Evolutionary conservation across 2,113 vertebrate genomes (phyloP).

Genomic region (Pterophyllum scalare): DNA sequence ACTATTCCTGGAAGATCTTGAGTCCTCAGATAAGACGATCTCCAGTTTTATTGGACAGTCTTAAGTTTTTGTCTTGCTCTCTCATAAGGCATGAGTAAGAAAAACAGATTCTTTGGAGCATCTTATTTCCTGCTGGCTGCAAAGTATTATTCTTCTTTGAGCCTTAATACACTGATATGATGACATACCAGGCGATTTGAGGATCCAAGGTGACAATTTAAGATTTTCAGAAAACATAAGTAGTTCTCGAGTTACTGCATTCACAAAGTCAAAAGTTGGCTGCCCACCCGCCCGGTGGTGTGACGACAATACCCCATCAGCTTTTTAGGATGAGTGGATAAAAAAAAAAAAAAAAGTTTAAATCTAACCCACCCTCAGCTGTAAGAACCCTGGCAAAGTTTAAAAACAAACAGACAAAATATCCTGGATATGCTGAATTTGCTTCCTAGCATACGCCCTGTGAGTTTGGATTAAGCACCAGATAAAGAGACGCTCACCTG

Average conservation of each 20-base stretch:
- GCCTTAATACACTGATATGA: background rate
- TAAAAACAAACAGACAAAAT: no score
- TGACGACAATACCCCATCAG: no score
- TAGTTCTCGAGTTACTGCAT: no score
- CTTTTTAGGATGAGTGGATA: no score
- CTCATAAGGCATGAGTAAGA: background rate
- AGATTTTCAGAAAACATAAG: no score
- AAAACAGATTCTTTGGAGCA: background rate
- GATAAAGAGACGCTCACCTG: slow-evolving; percentile 78
- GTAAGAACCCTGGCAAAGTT: background rate
- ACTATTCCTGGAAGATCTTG: background rate
- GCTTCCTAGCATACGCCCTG: background rate
- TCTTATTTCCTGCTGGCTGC: background rate
- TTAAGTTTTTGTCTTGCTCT: background rate
- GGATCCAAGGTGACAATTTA: no score
- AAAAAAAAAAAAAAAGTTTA: no score
- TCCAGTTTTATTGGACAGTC: background rate
- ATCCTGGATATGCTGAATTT: background rate
- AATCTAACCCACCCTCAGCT: no score
- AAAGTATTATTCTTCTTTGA: background rate
- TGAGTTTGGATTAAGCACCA: background rate
- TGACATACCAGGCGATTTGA: no score
- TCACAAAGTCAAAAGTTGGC: no score
- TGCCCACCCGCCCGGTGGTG: no score
- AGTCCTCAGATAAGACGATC: background rate